Evolutionary conservation across 2,888 invertebrate genomes (phyloP).

Genomic region (Eupithecia vulgata): DNA sequence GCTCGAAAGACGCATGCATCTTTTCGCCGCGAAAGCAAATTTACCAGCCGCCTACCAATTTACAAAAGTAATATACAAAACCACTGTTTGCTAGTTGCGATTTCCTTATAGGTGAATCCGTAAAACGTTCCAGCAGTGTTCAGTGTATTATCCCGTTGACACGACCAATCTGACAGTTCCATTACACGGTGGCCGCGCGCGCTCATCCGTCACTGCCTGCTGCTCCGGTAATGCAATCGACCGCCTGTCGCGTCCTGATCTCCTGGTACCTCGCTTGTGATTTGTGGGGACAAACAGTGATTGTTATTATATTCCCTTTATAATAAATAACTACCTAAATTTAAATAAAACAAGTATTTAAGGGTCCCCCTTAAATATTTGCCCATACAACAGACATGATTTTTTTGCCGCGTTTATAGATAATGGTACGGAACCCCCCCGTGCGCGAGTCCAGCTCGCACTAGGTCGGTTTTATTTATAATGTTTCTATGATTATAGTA

Average conservation of each 20-base stretch:
- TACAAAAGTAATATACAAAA: background rate
- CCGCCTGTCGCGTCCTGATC: slow-evolving; percentile 48
- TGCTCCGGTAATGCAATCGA: slow-evolving; percentile 41
- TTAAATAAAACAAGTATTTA: too few relatives aligned
- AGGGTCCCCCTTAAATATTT: too few relatives aligned
- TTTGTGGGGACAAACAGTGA: slow-evolving; percentile 34
- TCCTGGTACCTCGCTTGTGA: slow-evolving; percentile 49
- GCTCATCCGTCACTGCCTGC: slow-evolving; percentile 56
- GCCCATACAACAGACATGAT: too few relatives aligned
- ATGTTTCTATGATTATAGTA: too few relatives aligned
- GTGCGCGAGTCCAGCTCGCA: too few relatives aligned
- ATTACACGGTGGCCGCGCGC: slow-evolving; percentile 63
- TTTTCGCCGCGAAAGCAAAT: background rate
- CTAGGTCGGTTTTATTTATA: too few relatives aligned
- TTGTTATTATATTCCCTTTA: too few relatives aligned
- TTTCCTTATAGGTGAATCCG: background rate
- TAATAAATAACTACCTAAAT: too few relatives aligned
- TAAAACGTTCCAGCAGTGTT: slow-evolving; percentile 1
- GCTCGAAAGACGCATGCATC: background rate
- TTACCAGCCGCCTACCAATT: background rate
- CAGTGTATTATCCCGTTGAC: slow-evolving; percentile 23
- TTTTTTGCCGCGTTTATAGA: too few relatives aligned
- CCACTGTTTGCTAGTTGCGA: background rate
- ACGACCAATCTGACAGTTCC: slow-evolving; percentile 56
- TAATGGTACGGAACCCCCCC: too few relatives aligned